These are phyloP conservation scores for Triplophysa siluroides DNA, from an alignment of 2,113 vertebrate species.

Conservation along the genomic window DNA sequence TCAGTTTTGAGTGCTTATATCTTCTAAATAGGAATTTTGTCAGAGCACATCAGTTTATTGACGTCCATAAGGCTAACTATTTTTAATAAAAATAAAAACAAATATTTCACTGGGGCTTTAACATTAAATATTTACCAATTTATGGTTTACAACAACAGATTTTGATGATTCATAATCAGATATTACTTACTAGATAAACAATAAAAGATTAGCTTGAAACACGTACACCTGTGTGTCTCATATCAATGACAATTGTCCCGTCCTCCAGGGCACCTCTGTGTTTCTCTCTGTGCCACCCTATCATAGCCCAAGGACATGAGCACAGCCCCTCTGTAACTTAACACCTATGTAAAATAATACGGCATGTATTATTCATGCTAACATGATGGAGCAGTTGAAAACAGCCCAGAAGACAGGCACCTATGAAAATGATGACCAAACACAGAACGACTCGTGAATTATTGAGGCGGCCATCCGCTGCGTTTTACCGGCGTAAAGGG, in stretches of 20 bases:
- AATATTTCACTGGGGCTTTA: too few relatives aligned
- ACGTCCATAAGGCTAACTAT: too few relatives aligned
- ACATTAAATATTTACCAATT: too few relatives aligned
- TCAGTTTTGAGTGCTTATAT: too few relatives aligned
- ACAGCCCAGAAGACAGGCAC: slow-evolving; percentile 50
- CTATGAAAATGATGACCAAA: slow-evolving; percentile 57
- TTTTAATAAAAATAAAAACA: too few relatives aligned
- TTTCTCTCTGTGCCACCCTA: slow-evolving; percentile 47
- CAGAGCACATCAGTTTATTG: too few relatives aligned
- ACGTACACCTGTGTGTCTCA: slow-evolving; percentile 29
- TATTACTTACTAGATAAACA: not conserved
- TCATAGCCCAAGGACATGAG: slow-evolving; percentile 48
- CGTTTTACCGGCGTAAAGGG: slow-evolving; percentile 18
- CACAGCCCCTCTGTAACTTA: slow-evolving; percentile 36
- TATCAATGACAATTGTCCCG: slow-evolving; percentile 35
- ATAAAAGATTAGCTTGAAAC: not conserved
- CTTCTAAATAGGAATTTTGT: too few relatives aligned
- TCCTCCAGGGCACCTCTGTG: slow-evolving; percentile 25
- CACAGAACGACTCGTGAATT: slow-evolving; percentile 76
- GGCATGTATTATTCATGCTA: slow-evolving; percentile 59
- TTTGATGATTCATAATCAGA: too few relatives aligned
- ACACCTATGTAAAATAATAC: slow-evolving; percentile 57
- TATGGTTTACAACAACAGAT: too few relatives aligned
- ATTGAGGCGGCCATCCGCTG: slow-evolving; percentile 72
- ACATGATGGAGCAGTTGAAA: slow-evolving; percentile 56